Percentiles rank a stretch among this genome's conserved stretches.
phyloP scores from a whole-genome alignment of 2,113 vertebrate genomes.

The Dicerorhinus sumatrensis region DNA sequence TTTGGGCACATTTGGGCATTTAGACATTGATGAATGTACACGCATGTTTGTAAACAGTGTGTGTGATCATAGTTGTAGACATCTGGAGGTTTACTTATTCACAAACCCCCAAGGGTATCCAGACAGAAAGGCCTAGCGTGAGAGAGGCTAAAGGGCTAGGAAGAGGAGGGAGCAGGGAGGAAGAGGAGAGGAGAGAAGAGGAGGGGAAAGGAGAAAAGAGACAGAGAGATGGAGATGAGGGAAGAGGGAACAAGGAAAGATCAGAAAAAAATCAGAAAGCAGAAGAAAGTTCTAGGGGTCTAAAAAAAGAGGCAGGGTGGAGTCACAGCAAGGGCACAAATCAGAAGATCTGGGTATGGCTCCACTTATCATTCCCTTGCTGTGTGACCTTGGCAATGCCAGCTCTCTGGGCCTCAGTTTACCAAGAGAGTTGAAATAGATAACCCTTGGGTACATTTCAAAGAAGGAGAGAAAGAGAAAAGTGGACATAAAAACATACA shows the following conservation, averaged over 20 bases:
- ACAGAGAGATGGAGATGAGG: neutral
- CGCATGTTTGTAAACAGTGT: neutral
- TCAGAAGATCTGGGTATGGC: neutral
- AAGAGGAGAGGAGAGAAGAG: neutral
- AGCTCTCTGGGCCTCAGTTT: neutral
- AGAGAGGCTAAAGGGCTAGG: neutral
- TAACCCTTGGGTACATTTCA: neutral
- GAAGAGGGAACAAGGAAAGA: neutral
- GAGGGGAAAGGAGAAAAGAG: neutral
- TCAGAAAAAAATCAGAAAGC: slow-evolving; percentile 48
- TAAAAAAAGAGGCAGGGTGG: neutral
- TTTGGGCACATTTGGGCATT: neutral
- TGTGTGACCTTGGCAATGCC: neutral
- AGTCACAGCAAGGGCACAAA: neutral
- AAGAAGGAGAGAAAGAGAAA: slow-evolving; percentile 45
- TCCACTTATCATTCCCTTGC: neutral
- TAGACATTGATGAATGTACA: neutral
- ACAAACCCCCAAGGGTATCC: neutral
- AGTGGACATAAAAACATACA: slow-evolving; percentile 73
- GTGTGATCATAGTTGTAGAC: neutral
- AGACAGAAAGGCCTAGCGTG: neutral
- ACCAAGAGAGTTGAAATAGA: neutral
- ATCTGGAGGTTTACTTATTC: neutral
- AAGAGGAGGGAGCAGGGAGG: slow-evolving; percentile 5
- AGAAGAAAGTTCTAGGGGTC: neutral